A percentile compares a stretch with the other conserved stretches of the same genome.
These are phyloP conservation scores for Mormoops blainvillei DNA, from an alignment of 2,113 vertebrate species.

Conservation along the genomic window DNA sequence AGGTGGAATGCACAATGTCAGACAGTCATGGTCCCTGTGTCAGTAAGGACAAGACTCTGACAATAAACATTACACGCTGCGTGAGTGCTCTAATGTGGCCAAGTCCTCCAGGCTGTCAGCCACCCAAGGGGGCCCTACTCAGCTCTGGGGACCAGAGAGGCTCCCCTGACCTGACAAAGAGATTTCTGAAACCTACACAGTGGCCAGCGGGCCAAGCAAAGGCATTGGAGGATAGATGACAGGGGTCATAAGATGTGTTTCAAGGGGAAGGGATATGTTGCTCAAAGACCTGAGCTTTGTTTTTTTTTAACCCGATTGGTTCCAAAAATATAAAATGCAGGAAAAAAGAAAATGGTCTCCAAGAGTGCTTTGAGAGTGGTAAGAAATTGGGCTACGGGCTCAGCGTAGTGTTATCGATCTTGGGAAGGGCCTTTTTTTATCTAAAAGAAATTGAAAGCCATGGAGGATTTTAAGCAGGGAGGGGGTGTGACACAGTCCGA, in stretches of 20 bases:
- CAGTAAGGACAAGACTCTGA: background rate
- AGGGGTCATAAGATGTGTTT: background rate
- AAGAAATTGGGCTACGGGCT: background rate
- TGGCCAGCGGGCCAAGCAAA: background rate
- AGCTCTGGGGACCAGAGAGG: background rate
- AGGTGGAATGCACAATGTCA: too few relatives aligned
- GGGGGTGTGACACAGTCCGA: background rate
- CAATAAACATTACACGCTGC: background rate
- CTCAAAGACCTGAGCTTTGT: background rate
- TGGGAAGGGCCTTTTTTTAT: background rate
- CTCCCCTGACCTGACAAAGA: background rate
- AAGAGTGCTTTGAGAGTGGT: background rate
- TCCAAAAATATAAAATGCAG: background rate
- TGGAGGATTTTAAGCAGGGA: background rate
- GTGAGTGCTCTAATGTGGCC: background rate
- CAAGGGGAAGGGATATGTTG: background rate
- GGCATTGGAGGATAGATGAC: background rate
- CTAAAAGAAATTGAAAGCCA: background rate
- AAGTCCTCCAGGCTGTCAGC: background rate
- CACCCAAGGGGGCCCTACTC: accelerated
- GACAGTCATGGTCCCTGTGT: background rate
- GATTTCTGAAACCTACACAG: background rate
- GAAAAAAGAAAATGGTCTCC: background rate
- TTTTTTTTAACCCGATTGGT: background rate
- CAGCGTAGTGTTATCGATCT: background rate